Percentiles rank a stretch among this genome's conserved stretches.
Conservation (phyloP, 2,888 invertebrate species). For the Drosophila siamana region DNA sequence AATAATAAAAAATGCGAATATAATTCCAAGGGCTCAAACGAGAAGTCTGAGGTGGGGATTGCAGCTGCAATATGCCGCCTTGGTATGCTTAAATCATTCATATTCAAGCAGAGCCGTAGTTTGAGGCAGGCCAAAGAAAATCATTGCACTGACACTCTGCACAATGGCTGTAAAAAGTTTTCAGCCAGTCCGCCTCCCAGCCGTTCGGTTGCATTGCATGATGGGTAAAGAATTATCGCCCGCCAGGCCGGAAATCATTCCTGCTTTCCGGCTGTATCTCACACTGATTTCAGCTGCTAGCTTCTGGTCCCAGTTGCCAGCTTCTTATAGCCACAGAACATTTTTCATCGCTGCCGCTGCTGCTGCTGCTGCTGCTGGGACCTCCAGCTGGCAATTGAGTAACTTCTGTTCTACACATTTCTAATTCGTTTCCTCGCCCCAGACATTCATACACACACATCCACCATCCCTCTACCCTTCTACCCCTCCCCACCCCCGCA, state of each 20-base stretch:
- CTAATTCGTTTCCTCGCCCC: slow-evolving; percentile 69
- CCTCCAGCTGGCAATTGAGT: slow-evolving; percentile 68
- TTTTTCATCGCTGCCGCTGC: slow-evolving; percentile 49
- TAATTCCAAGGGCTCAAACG: slow-evolving; percentile 47
- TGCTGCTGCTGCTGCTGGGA: slow-evolving; percentile 34
- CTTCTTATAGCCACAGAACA: slow-evolving; percentile 63
- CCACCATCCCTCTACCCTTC: background rate
- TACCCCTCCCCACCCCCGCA: background rate
- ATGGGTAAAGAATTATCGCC: slow-evolving; percentile 66
- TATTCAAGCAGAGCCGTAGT: slow-evolving; percentile 42
- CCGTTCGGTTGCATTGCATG: slow-evolving; percentile 25
- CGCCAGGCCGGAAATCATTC: slow-evolving; percentile 64
- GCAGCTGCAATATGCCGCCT: slow-evolving; percentile 39
- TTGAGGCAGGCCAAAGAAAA: slow-evolving; percentile 30
- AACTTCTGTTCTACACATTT: slow-evolving; percentile 81
- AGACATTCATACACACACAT: slow-evolving; percentile 9
- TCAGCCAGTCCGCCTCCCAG: slow-evolving; percentile 26
- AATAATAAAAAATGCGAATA: slow-evolving; percentile 47
- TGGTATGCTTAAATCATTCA: slow-evolving; percentile 66
- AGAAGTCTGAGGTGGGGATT: slow-evolving; percentile 1
- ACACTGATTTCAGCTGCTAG: slow-evolving; percentile 53
- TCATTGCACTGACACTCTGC: slow-evolving; percentile 62
- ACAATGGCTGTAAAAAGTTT: slow-evolving; percentile 71
- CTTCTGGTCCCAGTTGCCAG: slow-evolving; percentile 26
- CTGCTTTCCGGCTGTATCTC: slow-evolving; percentile 49